Base-by-base conservation (phyloP, 1,140 invertebrate species). In the Drosophila pandora region DNA sequence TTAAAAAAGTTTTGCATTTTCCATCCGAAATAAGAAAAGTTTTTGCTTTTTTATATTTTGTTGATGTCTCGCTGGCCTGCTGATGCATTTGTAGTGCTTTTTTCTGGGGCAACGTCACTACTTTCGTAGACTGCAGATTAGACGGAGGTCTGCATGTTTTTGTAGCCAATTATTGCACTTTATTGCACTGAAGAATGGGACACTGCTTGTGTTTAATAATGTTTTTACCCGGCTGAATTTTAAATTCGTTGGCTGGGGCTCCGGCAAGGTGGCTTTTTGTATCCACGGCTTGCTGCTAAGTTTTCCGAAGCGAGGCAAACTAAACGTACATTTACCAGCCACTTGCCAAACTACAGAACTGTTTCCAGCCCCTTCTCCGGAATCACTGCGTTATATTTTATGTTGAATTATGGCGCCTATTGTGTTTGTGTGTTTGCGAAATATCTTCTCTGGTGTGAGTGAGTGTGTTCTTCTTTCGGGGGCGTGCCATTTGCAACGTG, bases 1-100 rank as follows among this genome's bases (percentile, higher is more conserved):
- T 85, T 85, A 85, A 85, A 85, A 85, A 85, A 85, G 82, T 85
- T 85, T 85, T 78, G 74, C 74, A 85, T 87, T 85, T 81, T 85
- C 82, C 64, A 78, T 61, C 69, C 79, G 78, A 87, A 82, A 85
- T 85, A 87, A 85, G 82, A 87, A 85, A 85, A 85, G 82, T 87
- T 85, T 83, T 61, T 17, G 54, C 17, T 39, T 62, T 53, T 43
- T 25, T 7, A 49, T 58, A 76, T 56, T 56, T 50, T 59, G n/a
- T 43, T 43, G 17, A 43, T 43, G 34, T 23, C 53, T 62, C 23
- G 32, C 61, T 45, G 50, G 34, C 47, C 47, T 54, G 37, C 54
- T 56, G 39, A 41, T 61, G 28, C n/a, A 5, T 62, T 37, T 43
- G 28, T 54, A 48, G 61, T 67, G 54, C 45, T 60, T 68, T 69